Conservation (phyloP, 1,140 invertebrate species). For the Caenorhabditis tropicalis region DNA sequence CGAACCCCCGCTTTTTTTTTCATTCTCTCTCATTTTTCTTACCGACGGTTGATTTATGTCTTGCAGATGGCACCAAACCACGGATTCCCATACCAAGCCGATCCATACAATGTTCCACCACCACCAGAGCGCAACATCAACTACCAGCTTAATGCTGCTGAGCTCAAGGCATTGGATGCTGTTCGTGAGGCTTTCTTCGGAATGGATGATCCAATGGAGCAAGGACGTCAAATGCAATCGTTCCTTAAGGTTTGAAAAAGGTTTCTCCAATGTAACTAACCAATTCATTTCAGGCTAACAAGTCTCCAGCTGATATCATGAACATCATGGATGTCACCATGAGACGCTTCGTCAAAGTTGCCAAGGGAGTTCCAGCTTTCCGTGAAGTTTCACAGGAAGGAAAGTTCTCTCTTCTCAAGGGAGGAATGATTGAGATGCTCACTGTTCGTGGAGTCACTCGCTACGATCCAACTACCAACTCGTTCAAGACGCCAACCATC, state of each 20-base stretch:
- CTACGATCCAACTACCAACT: constrained; percentile 56
- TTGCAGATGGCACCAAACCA: background rate
- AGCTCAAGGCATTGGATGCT: constrained; percentile 58
- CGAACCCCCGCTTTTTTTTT: no score
- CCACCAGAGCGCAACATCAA: constrained; percentile 26
- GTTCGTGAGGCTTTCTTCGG: constrained; percentile 59
- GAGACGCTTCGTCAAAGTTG: constrained; percentile 68
- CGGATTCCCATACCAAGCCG: background rate
- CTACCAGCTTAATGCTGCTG: constrained; percentile 62
- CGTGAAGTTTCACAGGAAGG: constrained; percentile 63
- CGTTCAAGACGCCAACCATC: constrained; percentile 60
- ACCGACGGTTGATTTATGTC: background rate
- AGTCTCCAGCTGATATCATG: constrained; percentile 65
- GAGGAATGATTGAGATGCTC: constrained; percentile 72
- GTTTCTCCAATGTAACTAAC: background rate
- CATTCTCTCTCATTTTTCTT: background rate
- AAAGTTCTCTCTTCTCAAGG: constrained; percentile 75
- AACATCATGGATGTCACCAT: constrained; percentile 70
- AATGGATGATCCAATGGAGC: constrained; percentile 61
- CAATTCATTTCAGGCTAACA: constrained; percentile 49
- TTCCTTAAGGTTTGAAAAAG: constrained; percentile 35
- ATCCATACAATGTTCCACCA: background rate
- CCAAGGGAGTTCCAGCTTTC: constrained; percentile 66
- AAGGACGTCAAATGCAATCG: constrained; percentile 47
- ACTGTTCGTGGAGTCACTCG: constrained; percentile 64